Conservation (phyloP, 23 tunicate species). For the Aplidium turbinatum region DNA sequence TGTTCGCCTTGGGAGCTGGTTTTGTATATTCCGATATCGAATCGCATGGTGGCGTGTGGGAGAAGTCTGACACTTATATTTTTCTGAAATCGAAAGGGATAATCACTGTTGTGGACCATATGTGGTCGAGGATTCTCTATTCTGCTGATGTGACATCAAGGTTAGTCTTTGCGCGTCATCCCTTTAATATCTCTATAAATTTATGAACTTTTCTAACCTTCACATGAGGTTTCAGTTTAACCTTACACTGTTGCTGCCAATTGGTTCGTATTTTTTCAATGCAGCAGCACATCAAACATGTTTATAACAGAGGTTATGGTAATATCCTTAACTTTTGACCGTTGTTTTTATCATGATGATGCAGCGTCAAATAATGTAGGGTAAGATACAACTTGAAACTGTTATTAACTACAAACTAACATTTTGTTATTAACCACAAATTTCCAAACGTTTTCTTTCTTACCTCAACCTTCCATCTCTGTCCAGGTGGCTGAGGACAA, state of each 20-base stretch:
- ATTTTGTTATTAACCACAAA: background rate
- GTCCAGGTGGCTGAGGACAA: conserved; percentile 24
- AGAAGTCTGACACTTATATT: conserved; percentile 38
- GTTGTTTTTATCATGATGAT: no score
- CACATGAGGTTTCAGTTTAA: background rate
- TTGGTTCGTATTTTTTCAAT: background rate
- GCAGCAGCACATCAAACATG: no score
- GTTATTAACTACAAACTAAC: background rate
- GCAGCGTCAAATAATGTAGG: no score
- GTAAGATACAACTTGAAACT: conserved; percentile 6
- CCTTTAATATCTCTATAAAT: no score
- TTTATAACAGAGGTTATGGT: no score
- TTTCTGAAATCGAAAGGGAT: conserved; percentile 44
- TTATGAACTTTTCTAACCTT: no score
- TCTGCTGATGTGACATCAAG: background rate
- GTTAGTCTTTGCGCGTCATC: background rate
- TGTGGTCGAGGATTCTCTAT: conserved; percentile 26
- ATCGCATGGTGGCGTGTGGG: conserved; percentile 41
- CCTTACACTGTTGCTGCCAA: background rate
- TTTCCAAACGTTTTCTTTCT: background rate
- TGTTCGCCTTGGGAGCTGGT: conserved; percentile 44
- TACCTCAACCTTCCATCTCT: background rate
- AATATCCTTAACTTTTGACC: no score
- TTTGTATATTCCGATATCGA: conserved; percentile 39
- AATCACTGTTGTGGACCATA: conserved; percentile 7